Conservation (phyloP, 2,888 invertebrate genomes). For the Brachynemurus nebulosus region DNA sequence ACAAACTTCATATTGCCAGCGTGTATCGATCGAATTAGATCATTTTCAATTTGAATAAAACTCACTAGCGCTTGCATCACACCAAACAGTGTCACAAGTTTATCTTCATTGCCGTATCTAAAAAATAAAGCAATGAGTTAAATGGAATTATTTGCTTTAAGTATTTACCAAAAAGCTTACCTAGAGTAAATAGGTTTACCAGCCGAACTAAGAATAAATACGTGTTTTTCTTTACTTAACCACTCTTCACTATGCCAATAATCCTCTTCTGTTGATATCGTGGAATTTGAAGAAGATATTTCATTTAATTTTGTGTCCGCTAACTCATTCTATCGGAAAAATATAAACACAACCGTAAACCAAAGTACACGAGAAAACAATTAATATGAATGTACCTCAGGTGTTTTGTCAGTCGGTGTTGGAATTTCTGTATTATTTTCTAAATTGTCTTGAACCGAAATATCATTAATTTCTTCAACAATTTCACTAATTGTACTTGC, state of each 20-base stretch:
- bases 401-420: too few relatives aligned
- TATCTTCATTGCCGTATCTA: constrained; percentile 86
- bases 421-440: too few relatives aligned
- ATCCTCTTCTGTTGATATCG: too few relatives aligned
- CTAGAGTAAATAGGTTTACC: constrained; percentile 95
- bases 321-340: constrained; percentile 1
- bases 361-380: too few relatives aligned
- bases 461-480: constrained; percentile 32
- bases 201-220: constrained; percentile 88
- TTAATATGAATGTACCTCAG: too few relatives aligned
- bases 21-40: constrained; percentile 72
- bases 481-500: constrained; percentile 45
- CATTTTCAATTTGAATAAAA: constrained; percentile 71
- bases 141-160: too few relatives aligned
- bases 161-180: constrained; percentile 29
- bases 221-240: constrained; percentile 72
- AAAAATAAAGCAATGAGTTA: constrained; percentile 20
- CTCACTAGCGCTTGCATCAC: constrained; percentile 90
- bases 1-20: constrained; percentile 81
- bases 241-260: constrained; percentile 58
- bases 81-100: constrained; percentile 85
- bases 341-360: too few relatives aligned
- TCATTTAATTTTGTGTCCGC: not conserved
- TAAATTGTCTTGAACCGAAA: too few relatives aligned
- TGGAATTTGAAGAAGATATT: not conserved